Conservation (phyloP, 92 coral and sea anemone species). For the Epizoanthus ramosus region DNA sequence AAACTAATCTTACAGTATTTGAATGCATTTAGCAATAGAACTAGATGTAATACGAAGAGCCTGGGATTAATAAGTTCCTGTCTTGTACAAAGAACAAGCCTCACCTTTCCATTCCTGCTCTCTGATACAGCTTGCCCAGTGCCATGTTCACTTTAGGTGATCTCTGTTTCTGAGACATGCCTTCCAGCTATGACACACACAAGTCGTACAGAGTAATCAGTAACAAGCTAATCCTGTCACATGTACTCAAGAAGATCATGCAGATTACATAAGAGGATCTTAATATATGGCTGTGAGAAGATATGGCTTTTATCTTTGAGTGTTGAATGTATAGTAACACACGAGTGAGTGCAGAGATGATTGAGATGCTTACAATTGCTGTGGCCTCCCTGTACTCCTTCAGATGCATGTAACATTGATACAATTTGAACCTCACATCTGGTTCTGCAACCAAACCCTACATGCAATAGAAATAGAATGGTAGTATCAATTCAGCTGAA, state of each 20-base stretch:
- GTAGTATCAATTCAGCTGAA: not conserved
- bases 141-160: conserved; percentile 92
- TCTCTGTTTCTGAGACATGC: conserved; percentile 97
- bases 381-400: conserved; percentile 90
- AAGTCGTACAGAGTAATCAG: not conserved
- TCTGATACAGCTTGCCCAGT: conserved; percentile 86
- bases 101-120: conserved; percentile 96
- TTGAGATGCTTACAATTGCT: conserved; percentile 67
- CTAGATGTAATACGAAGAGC: no score
- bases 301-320: no score
- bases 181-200: conserved; percentile 75
- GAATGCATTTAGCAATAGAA: no score
- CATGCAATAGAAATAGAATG: not conserved
- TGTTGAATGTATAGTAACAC: no score
- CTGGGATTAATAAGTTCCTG: no score
- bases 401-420: conserved; percentile 80
- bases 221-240: not conserved
- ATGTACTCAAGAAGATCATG: not conserved
- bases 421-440: conserved; percentile 88
- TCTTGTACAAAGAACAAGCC: not conserved
- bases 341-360: no score
- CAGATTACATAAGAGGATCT: not conserved
- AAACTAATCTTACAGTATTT: no score
- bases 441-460: conserved; percentile 88
- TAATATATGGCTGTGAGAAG: no score